Evolutionary conservation across 37 sponge, comb jelly and placozoan genomes (phyloP), one percentile per base, ranked within the genome.

Genomic region (Spongia lamella): DNA sequence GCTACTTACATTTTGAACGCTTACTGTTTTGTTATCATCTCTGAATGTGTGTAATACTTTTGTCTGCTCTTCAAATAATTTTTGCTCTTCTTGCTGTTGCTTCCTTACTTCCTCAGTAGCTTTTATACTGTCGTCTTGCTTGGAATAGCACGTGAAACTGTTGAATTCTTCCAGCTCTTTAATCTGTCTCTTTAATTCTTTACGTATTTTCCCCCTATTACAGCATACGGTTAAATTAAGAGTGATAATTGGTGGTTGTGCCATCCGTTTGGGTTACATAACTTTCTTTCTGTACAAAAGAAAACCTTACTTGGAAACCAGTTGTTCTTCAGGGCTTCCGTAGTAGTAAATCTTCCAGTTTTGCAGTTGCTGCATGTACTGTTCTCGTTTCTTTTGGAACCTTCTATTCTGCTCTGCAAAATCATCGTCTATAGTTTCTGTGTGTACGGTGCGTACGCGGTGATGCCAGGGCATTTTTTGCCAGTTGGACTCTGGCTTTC

Each of bases 21-120:
- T 80, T 52, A 87, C 88, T 57, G 66, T 82, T 61, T 87, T 87
- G 60, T 87, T 87, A 3, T 66, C 66, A 30, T 77, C 67, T 32
- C 74, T 72, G 55, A 68, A 86, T 0, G 29, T 43, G 30, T 56
- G 38, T 25, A 86, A 25, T 40, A 25, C 53, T 9, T 39, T 34
- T 25, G 35, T 51, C 30, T 79, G 70, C 16, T 79, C 16, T 5
- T n/a, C 33, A 16, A 56, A 0, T 39, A 56, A 31, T 22, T 76
- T 64, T 2, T 62, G 63, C 16, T 87, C 73, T 21, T 70, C 54
- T 57, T 64, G 35, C 9, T 43, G 47, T 43, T 43, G 47, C 9
- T 9, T 43, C 9, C 9, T 43, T 9, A 43, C 47, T 5, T 84
- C 85, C 7, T 26, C 85, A 27, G 70, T 58, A 5, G 21, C 37